Conservation (phyloP, 2,797 vertebrate genomes). For the Sandelia bainsii region DNA sequence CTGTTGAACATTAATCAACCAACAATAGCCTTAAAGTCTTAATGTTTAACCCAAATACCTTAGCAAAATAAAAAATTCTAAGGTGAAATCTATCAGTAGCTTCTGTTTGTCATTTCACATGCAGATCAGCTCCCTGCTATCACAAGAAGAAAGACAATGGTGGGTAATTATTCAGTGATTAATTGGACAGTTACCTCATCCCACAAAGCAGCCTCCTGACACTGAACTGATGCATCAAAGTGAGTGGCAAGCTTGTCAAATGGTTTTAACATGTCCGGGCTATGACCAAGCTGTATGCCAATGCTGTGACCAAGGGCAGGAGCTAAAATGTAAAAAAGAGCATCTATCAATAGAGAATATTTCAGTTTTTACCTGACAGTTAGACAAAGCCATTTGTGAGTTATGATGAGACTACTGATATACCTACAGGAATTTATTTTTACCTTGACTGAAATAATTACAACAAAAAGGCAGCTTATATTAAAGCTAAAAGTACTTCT, state of each 20-base stretch:
- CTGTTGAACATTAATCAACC: conserved; percentile 63
- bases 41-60: conserved; percentile 60
- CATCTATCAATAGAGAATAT: too few relatives aligned
- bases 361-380: too few relatives aligned
- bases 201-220: conserved; percentile 15
- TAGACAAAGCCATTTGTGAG: too few relatives aligned
- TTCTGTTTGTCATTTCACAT: conserved; percentile 64
- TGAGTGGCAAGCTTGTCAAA: conserved; percentile 40
- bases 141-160: conserved; percentile 44
- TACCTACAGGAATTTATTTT: too few relatives aligned
- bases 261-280: conserved; percentile 58
- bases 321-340: too few relatives aligned
- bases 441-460: too few relatives aligned
- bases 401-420: too few relatives aligned
- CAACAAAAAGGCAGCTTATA: too few relatives aligned
- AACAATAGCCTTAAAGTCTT: conserved; percentile 49
- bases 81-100: conserved; percentile 56
- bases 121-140: conserved; percentile 46
- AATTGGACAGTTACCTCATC: conserved; percentile 51
- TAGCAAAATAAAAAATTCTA: conserved; percentile 23
- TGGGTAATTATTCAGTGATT: conserved; percentile 60
- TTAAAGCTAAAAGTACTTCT: too few relatives aligned
- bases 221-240: conserved; percentile 26
- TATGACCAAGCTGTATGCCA: conserved; percentile 14
- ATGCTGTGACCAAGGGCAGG: neutral